A percentile compares a stretch with the other conserved stretches of the same genome.
phyloP scores from a whole-genome alignment of 2,797 vertebrate genomes.

The Darevskia mixta region DNA sequence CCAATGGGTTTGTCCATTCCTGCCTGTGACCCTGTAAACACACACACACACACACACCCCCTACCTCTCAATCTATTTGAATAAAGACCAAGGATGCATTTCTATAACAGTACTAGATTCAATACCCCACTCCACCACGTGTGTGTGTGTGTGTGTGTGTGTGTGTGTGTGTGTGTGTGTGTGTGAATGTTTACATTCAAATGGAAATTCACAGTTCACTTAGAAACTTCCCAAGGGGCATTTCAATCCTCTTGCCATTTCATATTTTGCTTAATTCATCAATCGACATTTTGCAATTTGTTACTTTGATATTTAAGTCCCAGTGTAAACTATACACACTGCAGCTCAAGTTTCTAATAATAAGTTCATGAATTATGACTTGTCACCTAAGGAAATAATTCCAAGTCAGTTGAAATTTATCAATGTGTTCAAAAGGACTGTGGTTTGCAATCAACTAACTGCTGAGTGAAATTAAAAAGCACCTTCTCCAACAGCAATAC shows the following conservation, averaged over 20 bases:
- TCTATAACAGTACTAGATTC: not conserved
- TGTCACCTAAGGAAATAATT: not conserved
- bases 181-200: not conserved
- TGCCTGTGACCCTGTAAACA: not conserved
- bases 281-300: not conserved
- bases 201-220: not conserved
- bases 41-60: not conserved
- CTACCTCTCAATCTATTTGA: not conserved
- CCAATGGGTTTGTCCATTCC: not conserved
- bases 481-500: not conserved
- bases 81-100: not conserved
- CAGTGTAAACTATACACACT: not conserved
- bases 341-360: not conserved
- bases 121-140: not conserved
- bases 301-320: slow-evolving; percentile 17
- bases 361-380: slow-evolving; percentile 5
- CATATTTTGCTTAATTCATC: slow-evolving; percentile 25
- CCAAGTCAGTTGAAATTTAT: not conserved
- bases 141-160: too few relatives aligned
- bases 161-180: too few relatives aligned
- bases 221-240: not conserved
- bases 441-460: not conserved
- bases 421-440: not conserved
- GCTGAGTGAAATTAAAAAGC: not conserved
- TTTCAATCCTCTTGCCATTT: slow-evolving; percentile 4